These are phyloP conservation scores for Yponomeuta cagnagella DNA, from an alignment of 2,888 invertebrate genomes.

Conservation along the genomic window DNA sequence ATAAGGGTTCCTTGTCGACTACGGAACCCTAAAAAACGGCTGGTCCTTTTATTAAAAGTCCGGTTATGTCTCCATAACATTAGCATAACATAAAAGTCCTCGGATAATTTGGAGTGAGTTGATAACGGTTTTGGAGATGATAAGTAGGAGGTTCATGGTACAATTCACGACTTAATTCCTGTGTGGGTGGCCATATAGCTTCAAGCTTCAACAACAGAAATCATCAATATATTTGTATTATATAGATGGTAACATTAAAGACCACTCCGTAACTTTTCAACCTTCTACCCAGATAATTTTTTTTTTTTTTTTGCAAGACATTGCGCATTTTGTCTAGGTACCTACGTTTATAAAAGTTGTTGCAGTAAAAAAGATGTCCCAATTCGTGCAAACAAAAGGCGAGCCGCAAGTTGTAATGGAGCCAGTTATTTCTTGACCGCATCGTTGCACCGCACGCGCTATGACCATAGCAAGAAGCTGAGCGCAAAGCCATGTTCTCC, in stretches of 20 bases:
- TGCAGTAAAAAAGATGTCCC: not conserved
- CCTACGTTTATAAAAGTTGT: not conserved
- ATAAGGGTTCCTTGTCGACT: too few species aligned
- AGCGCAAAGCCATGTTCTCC: too few species aligned
- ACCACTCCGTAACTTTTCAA: too few species aligned
- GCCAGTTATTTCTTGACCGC: conserved; percentile 8
- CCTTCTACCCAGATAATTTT: too few species aligned
- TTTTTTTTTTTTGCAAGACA: not conserved
- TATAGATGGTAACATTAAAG: too few species aligned
- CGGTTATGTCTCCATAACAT: not conserved
- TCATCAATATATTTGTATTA: too few species aligned
- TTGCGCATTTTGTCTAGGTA: not conserved
- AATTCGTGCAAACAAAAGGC: not conserved
- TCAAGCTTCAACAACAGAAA: too few species aligned
- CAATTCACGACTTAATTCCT: not conserved
- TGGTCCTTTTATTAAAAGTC: not conserved
- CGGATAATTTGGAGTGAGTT: not conserved
- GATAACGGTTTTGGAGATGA: not conserved
- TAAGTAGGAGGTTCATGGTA: not conserved
- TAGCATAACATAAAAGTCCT: not conserved
- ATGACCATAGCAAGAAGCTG: too few species aligned
- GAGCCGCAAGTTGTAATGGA: not conserved
- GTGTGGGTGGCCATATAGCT: not conserved
- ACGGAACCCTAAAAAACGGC: not conserved
- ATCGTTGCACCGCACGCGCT: not conserved